These are phyloP conservation scores for Myxocyprinus asiaticus DNA, from an alignment of 2,113 vertebrate genomes.

Conservation along the genomic window DNA sequence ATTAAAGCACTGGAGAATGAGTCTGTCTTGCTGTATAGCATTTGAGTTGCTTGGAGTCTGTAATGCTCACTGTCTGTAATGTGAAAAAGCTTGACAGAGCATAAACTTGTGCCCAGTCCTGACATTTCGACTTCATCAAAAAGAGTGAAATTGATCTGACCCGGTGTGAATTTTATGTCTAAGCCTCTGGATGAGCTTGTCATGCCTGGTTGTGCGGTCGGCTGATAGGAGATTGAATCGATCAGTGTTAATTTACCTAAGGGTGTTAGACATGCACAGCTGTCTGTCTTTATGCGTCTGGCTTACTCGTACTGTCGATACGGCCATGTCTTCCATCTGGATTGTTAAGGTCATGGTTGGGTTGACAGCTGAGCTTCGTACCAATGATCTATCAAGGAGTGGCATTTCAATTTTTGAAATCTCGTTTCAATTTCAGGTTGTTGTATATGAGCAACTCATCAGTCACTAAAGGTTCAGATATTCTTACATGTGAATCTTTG, in stretches of 20 bases:
- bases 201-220: slow-evolving; percentile 19
- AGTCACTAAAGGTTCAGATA: no score
- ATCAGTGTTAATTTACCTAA: slow-evolving; percentile 7
- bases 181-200: slow-evolving; percentile 24
- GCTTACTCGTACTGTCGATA: neutral
- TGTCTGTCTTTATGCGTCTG: neutral
- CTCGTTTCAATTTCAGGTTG: no score
- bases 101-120: neutral
- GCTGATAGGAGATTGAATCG: slow-evolving; percentile 14
- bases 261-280: slow-evolving; percentile 3
- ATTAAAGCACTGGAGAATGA: neutral
- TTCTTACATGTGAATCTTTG: no score
- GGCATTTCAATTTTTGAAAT: no score
- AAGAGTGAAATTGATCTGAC: slow-evolving; percentile 37
- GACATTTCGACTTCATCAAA: slow-evolving; percentile 29
- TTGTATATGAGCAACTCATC: no score
- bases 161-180: slow-evolving; percentile 6
- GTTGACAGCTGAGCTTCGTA: neutral
- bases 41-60: neutral
- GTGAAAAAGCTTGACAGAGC: slow-evolving; percentile 2
- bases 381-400: slow-evolving; percentile 6
- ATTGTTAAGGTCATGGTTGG: neutral
- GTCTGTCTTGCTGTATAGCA: neutral
- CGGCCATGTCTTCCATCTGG: neutral
- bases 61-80: neutral